These are phyloP conservation scores for Hecatera dysodea DNA, from an alignment of 2,888 invertebrate genomes.

Conservation along the genomic window DNA sequence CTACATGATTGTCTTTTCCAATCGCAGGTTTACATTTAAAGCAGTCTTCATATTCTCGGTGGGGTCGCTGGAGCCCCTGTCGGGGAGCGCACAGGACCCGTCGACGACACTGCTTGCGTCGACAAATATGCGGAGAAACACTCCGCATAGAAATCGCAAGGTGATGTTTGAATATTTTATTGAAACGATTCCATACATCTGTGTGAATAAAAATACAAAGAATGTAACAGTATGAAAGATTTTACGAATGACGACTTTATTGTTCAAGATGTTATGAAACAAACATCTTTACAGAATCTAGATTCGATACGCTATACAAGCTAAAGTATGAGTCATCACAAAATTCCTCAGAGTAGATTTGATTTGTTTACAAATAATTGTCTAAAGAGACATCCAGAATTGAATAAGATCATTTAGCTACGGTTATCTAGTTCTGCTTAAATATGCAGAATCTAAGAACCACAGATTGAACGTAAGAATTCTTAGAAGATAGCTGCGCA, in stretches of 20 bases:
- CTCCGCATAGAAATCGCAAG: constrained; percentile 83
- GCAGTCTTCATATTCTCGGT: constrained; percentile 76
- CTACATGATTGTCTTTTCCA: constrained; percentile 6
- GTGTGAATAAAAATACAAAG: constrained; percentile 19
- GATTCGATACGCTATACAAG: constrained; percentile 21
- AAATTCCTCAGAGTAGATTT: constrained; percentile 49
- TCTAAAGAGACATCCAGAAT: constrained; percentile 13
- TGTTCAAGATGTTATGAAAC: constrained; percentile 11
- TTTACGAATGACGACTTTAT: constrained; percentile 2
- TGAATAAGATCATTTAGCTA: constrained; percentile 27
- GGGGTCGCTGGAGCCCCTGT: constrained; percentile 84
- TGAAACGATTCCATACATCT: constrained; percentile 25
- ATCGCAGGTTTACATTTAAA: constrained; percentile 73
- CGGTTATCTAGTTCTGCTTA: not conserved
- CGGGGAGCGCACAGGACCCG: constrained; percentile 78
- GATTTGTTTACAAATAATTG: constrained; percentile 59
- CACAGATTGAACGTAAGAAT: not conserved
- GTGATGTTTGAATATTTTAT: constrained; percentile 69
- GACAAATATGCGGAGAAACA: constrained; percentile 80
- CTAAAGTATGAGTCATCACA: constrained; percentile 44
- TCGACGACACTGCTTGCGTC: constrained; percentile 81
- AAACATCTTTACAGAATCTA: constrained; percentile 16
- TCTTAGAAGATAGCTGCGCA: not conserved
- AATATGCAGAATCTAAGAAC: not conserved
- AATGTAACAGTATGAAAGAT: constrained; percentile 8